A percentile compares a stretch with the other conserved stretches of the same genome.
These are phyloP conservation scores for Drosophila obscura DNA, from an alignment of 1,140 invertebrate species.

Conservation along the genomic window DNA sequence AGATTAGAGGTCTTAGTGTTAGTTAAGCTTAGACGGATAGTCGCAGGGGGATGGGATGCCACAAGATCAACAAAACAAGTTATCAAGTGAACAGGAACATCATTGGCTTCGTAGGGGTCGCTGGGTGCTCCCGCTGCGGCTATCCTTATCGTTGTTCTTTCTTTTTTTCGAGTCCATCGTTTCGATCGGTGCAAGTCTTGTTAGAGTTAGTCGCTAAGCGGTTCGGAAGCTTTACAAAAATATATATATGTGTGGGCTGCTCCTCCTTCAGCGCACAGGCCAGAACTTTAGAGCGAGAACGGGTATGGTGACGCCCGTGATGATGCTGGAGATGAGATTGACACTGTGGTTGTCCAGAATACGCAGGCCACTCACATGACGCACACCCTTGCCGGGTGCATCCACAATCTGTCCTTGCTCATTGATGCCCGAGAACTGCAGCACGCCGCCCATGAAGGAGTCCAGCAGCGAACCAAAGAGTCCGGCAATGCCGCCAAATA, in stretches of 20 bases:
- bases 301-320: slow-evolving; percentile 90
- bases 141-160: slow-evolving; percentile 8
- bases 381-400: slow-evolving; percentile 88
- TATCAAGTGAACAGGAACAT: background rate
- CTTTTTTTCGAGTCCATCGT: slow-evolving; percentile 6
- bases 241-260: slow-evolving; percentile 23
- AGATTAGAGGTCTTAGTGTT: too few relatives aligned
- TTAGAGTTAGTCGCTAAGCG: slow-evolving; percentile 40
- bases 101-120: too few relatives aligned
- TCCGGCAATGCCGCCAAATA: slow-evolving; percentile 89
- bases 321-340: slow-evolving; percentile 92
- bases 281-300: slow-evolving; percentile 88
- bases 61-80: background rate
- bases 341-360: slow-evolving; percentile 96
- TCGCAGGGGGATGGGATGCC: too few relatives aligned
- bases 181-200: slow-evolving; percentile 21
- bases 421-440: slow-evolving; percentile 93
- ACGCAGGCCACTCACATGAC: slow-evolving; percentile 90
- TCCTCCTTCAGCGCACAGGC: slow-evolving; percentile 81
- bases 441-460: slow-evolving; percentile 92
- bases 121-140: background rate
- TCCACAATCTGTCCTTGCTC: slow-evolving; percentile 90
- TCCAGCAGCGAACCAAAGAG: slow-evolving; percentile 93
- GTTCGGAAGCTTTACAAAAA: slow-evolving; percentile 48
- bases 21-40: too few relatives aligned